Conservation (phyloP, 2,113 vertebrate species). For the Pachycephala philippinensis region DNA sequence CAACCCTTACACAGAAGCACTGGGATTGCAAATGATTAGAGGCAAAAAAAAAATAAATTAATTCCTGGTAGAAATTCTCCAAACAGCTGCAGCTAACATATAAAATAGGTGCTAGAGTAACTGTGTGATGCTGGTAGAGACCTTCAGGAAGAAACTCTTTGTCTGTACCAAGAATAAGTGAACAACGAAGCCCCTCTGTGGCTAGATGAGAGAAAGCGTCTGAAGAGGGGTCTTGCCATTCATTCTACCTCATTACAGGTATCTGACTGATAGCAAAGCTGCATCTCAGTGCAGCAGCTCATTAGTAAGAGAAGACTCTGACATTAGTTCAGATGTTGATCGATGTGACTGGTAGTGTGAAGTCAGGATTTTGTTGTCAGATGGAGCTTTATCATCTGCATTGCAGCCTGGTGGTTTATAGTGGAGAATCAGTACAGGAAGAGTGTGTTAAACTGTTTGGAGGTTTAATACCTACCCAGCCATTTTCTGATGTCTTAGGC, state of each 20-base stretch:
- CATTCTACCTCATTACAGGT: slow-evolving; percentile 64
- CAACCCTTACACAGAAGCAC: not conserved
- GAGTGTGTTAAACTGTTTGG: slow-evolving; percentile 42
- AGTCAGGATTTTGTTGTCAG: slow-evolving; percentile 60
- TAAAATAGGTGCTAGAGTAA: not conserved
- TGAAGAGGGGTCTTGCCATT: slow-evolving; percentile 40
- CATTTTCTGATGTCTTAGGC: not conserved
- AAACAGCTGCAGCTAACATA: not conserved
- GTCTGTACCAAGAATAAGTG: slow-evolving; percentile 39
- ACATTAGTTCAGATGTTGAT: slow-evolving; percentile 76
- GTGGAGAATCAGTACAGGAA: not conserved
- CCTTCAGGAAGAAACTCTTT: slow-evolving; percentile 25
- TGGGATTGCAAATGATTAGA: not conserved
- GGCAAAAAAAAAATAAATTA: fast-evolving
- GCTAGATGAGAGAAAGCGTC: slow-evolving; percentile 43
- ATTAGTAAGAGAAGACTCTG: slow-evolving; percentile 73
- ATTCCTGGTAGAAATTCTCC: not conserved
- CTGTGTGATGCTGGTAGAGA: not conserved
- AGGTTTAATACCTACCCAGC: not conserved
- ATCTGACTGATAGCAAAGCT: slow-evolving; percentile 58
- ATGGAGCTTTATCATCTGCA: slow-evolving; percentile 42
- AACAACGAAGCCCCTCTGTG: slow-evolving; percentile 30
- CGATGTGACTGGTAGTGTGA: slow-evolving; percentile 64
- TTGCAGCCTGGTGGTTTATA: slow-evolving; percentile 36
- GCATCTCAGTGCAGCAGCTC: slow-evolving; percentile 59